phyloP scores from a whole-genome alignment of 2,888 invertebrate genomes.

The Phymatocera aterrima region DNA sequence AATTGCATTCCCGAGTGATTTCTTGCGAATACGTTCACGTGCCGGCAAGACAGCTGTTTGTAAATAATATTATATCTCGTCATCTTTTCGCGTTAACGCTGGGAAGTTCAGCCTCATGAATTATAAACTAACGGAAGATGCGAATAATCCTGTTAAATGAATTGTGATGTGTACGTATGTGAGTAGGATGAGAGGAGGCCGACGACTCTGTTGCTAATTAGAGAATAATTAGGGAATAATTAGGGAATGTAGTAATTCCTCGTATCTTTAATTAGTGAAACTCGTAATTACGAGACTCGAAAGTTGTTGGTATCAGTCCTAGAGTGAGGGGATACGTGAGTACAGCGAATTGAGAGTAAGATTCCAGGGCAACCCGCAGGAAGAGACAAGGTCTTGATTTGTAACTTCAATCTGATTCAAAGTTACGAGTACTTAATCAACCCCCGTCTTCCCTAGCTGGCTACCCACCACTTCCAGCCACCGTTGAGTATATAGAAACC shows the following conservation, averaged over 20 bases:
- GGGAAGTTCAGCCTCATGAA: too few relatives aligned
- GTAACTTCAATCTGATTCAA: slow-evolving; percentile 43
- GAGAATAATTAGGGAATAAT: slow-evolving; percentile 62
- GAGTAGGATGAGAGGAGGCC: not conserved
- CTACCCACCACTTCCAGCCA: not conserved
- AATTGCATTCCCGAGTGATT: too few relatives aligned
- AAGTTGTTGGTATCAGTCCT: slow-evolving; percentile 41
- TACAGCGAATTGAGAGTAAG: not conserved
- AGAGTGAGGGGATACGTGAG: slow-evolving; percentile 11
- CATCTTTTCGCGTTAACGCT: too few relatives aligned
- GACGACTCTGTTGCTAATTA: slow-evolving; percentile 46
- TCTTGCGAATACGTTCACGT: too few relatives aligned
- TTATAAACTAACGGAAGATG: too few relatives aligned
- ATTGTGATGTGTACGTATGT: not conserved
- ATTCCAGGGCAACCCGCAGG: not conserved
- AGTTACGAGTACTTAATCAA: slow-evolving; percentile 41
- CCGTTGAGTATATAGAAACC: slow-evolving; percentile 2
- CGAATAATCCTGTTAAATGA: not conserved
- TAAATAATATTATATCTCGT: too few relatives aligned
- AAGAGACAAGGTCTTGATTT: slow-evolving; percentile 41
- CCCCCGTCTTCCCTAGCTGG: slow-evolving; percentile 25
- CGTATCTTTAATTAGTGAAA: slow-evolving; percentile 62
- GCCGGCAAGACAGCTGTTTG: too few relatives aligned
- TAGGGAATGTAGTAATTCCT: slow-evolving; percentile 58
- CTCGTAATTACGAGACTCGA: slow-evolving; percentile 57